Percentiles rank a stretch among this genome's conserved stretches.
These are phyloP conservation scores for Circaetus gallicus DNA, from an alignment of 2,113 vertebrate genomes.

Conservation along the genomic window DNA sequence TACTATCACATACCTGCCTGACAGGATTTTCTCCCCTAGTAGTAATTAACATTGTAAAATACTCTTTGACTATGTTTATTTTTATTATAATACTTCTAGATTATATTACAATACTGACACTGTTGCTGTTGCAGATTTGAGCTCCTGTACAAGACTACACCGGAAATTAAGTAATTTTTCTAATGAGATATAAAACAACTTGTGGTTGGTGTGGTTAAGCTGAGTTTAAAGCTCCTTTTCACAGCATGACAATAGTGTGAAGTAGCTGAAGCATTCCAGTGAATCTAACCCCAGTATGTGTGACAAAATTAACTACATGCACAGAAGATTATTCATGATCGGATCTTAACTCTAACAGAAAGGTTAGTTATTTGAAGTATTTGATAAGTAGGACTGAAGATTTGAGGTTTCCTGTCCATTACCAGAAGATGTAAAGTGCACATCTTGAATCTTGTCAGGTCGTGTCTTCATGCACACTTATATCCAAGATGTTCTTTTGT, in stretches of 20 bases:
- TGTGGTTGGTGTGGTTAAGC: conserved; percentile 56
- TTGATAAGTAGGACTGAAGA: not conserved
- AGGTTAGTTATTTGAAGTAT: not conserved
- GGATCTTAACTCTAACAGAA: not conserved
- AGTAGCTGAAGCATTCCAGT: not conserved
- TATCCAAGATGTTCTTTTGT: not conserved
- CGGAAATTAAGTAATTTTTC: conserved; percentile 48
- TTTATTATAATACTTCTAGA: conserved; percentile 42
- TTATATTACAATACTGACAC: not conserved
- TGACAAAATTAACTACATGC: not conserved
- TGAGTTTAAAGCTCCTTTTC: not conserved
- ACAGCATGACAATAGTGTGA: not conserved
- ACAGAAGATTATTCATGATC: not conserved
- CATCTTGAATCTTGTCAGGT: not conserved
- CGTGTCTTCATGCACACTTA: not conserved
- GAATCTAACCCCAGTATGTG: not conserved
- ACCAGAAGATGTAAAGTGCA: not conserved
- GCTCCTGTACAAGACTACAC: conserved; percentile 26
- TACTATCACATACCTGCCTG: conserved; percentile 39
- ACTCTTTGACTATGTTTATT: conserved; percentile 37
- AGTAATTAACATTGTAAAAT: conserved; percentile 64
- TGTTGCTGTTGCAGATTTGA: conserved; percentile 28
- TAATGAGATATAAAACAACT: conserved; percentile 33
- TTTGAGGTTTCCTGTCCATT: not conserved
- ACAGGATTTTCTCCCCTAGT: conserved; percentile 54